phyloP scores from a whole-genome alignment of 2,113 vertebrate genomes.

The Salvelinus fontinalis region DNA sequence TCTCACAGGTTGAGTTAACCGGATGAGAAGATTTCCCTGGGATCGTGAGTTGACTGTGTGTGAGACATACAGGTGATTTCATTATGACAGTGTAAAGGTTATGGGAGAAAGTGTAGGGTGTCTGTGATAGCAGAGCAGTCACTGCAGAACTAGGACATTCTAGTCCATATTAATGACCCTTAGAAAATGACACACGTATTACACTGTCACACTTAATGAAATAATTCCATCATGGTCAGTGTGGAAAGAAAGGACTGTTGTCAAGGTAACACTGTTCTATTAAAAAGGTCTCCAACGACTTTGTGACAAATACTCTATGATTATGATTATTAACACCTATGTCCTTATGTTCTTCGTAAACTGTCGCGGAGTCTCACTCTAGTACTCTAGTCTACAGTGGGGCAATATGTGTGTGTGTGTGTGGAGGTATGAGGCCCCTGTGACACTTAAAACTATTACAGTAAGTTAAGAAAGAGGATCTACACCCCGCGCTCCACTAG shows the following conservation, averaged over 20 bases:
- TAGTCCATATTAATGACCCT: too few species aligned
- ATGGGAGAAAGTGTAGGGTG: too few species aligned
- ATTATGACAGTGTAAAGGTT: too few species aligned
- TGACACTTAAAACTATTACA: conserved; percentile 55
- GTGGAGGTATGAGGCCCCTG: conserved; percentile 23
- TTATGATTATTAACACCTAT: conserved; percentile 4
- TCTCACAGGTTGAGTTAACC: too few species aligned
- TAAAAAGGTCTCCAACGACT: conserved; percentile 45
- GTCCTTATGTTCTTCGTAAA: background rate
- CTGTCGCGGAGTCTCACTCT: background rate
- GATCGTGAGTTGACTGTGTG: too few species aligned
- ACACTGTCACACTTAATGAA: too few species aligned
- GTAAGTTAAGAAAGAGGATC: conserved; percentile 47
- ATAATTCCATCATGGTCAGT: background rate
- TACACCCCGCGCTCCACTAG: conserved; percentile 2
- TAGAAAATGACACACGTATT: too few species aligned
- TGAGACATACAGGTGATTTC: too few species aligned
- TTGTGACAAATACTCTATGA: conserved; percentile 48
- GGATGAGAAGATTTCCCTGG: too few species aligned
- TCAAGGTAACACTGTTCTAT: background rate
- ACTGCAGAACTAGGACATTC: too few species aligned
- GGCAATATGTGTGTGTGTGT: conserved; percentile 23
- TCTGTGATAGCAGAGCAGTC: too few species aligned
- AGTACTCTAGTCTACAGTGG: conserved; percentile 46
- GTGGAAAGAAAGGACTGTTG: conserved; percentile 9